These are phyloP conservation scores for Stegostoma tigrinum DNA, from an alignment of 2,113 vertebrate species.

Conservation along the genomic window DNA sequence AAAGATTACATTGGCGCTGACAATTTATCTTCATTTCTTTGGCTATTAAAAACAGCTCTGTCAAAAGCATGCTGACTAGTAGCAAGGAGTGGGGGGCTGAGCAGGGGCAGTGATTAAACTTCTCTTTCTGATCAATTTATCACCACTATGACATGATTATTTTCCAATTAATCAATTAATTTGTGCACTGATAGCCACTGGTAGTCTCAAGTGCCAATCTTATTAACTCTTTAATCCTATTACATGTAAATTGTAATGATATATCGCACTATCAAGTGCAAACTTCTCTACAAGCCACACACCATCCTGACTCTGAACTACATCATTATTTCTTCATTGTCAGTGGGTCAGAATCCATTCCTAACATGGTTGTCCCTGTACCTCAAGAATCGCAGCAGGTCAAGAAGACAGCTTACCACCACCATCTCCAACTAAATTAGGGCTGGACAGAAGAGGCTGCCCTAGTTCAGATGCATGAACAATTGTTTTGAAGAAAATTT, in stretches of 20 bases:
- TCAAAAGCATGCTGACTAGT: slow-evolving; percentile 24
- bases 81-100: background rate
- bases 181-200: background rate
- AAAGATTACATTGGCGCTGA: background rate
- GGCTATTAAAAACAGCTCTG: slow-evolving; percentile 19
- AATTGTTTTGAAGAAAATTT: too few species aligned
- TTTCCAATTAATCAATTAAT: slow-evolving; percentile 31
- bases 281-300: too few species aligned
- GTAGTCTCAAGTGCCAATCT: background rate
- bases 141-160: background rate
- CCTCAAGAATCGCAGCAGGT: too few species aligned
- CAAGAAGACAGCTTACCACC: too few species aligned
- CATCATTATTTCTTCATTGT: too few species aligned
- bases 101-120: background rate
- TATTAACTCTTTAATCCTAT: background rate
- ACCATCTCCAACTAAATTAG: too few species aligned
- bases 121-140: slow-evolving; percentile 5
- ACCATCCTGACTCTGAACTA: too few species aligned
- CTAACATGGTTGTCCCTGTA: too few species aligned
- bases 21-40: slow-evolving; percentile 38
- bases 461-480: too few species aligned
- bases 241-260: background rate
- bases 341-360: too few species aligned
- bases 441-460: too few species aligned
- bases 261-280: too few species aligned